Evolutionary conservation across 2,888 invertebrate genomes (phyloP), one percentile per base, ranked within the genome.

Genomic region (Clunio marinus): DNA sequence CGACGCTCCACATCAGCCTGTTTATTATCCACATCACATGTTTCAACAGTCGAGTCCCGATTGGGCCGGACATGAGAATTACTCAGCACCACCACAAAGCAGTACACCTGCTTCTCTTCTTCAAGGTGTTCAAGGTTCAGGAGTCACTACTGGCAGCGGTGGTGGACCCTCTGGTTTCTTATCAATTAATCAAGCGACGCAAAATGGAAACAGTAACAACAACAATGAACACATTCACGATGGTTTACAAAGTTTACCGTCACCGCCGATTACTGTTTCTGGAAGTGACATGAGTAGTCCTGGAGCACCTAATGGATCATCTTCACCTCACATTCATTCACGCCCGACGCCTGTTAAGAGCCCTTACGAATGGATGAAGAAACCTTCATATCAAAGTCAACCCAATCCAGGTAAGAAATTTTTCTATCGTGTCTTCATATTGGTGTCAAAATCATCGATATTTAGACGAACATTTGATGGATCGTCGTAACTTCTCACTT

Each of bases 281-380:
- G 84, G 83, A 22, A 85, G 85, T 74, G 85, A 85, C 72, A 79
- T 84, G 72, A 83, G 84, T 62, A 85, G 84, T 72, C 84, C 86
- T 0, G 83, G 83, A 72, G 76, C 80, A 68, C 76, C 77, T 25
- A 74, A 75, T 20, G 73, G 78, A 1, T 75, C 78, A 41, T 75
- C 78, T 37, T 77, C 78, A 71, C 77, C 79, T 7, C 73, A 74
- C 69, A 74, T 74, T 77, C 80, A 83, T 74, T 82, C 75, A 73
- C 83, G 87, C 74, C 87, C 91, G 55, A 83, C 86, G 41, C 88
- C 89, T 27, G 85, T 87, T 20, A 84, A 91, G 51, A 89, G 90
- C 72, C 91, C 92, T 0, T 94, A 86, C 77, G 93, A 92, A 74
- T 95, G 94, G 94, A 93, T 95, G 87, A 93, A 91, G 78, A 93